Evolutionary conservation across 2,888 invertebrate species (phyloP).

Genomic region (Chymomyza fuscimana): DNA sequence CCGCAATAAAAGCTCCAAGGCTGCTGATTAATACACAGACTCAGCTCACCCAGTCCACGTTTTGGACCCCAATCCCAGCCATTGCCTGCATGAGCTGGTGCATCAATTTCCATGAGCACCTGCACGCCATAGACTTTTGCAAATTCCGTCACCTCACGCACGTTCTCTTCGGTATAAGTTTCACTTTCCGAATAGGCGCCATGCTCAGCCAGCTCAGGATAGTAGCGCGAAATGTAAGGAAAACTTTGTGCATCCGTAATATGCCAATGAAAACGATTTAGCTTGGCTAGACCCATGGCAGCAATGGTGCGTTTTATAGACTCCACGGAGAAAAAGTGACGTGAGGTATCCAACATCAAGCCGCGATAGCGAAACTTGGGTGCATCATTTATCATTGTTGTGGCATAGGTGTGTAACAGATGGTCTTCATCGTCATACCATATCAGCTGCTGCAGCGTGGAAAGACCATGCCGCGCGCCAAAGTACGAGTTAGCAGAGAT

Average conservation of each 20-base stretch:
- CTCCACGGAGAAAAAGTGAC: conserved; percentile 91
- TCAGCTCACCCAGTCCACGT: conserved; percentile 88
- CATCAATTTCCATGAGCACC: conserved; percentile 93
- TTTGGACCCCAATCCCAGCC: conserved; percentile 92
- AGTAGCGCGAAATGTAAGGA: conserved; percentile 88
- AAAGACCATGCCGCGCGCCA: conserved; percentile 88
- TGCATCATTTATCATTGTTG: conserved; percentile 86
- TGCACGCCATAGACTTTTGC: conserved; percentile 91
- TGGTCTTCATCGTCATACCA: conserved; percentile 88
- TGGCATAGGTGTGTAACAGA: conserved; percentile 84
- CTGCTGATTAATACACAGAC: conserved; percentile 89
- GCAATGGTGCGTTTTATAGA: conserved; percentile 88
- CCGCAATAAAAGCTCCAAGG: conserved; percentile 91
- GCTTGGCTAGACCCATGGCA: conserved; percentile 93
- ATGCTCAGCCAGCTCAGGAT: conserved; percentile 88
- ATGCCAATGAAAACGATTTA: conserved; percentile 97
- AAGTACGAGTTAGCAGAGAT: conserved; percentile 86
- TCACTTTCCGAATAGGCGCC: conserved; percentile 92
- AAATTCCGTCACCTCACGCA: conserved; percentile 87
- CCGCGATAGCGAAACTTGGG: conserved; percentile 91
- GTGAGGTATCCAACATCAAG: conserved; percentile 92
- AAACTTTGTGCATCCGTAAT: conserved; percentile 95
- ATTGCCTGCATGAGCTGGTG: conserved; percentile 93
- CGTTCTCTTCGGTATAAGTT: conserved; percentile 86
- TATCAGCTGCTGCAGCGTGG: conserved; percentile 89